Evolutionary conservation across 2,888 invertebrate species (phyloP).

Genomic region (Leistus spinibarbis): DNA sequence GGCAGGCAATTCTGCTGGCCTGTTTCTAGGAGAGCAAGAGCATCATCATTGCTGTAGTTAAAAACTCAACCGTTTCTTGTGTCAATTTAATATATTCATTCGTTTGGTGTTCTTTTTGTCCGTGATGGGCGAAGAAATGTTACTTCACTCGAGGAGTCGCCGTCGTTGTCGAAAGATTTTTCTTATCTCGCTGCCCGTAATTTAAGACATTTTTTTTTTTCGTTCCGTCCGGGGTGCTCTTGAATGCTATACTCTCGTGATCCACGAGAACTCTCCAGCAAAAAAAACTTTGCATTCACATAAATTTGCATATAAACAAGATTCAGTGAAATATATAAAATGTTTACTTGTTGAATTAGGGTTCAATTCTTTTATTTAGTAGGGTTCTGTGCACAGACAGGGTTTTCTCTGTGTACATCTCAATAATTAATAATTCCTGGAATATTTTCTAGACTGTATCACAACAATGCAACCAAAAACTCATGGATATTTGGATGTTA

Average conservation of each 20-base stretch:
- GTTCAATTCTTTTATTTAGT: background rate
- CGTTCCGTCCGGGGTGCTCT: background rate
- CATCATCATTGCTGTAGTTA: background rate
- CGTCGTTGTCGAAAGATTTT: background rate
- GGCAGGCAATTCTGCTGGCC: background rate
- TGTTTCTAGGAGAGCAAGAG: background rate
- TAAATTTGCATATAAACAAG: background rate
- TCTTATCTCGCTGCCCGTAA: background rate
- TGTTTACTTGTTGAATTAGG: background rate
- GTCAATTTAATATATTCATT: slow-evolving; percentile 33
- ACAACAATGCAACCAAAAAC: too few relatives aligned
- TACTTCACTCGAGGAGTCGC: background rate
- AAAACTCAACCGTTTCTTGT: slow-evolving; percentile 5
- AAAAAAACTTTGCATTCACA: background rate
- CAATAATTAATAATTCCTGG: background rate
- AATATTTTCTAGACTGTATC: too few relatives aligned
- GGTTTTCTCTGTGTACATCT: background rate
- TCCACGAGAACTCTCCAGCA: background rate
- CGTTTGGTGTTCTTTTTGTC: slow-evolving; percentile 13
- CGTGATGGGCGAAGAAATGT: background rate
- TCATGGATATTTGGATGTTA: too few relatives aligned
- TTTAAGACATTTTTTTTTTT: background rate
- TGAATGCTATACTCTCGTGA: background rate
- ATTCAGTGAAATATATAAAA: background rate
- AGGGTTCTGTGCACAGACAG: background rate